Evolutionary conservation across 1,140 invertebrate species (phyloP).

Genomic region (Heliconius nattereri): DNA sequence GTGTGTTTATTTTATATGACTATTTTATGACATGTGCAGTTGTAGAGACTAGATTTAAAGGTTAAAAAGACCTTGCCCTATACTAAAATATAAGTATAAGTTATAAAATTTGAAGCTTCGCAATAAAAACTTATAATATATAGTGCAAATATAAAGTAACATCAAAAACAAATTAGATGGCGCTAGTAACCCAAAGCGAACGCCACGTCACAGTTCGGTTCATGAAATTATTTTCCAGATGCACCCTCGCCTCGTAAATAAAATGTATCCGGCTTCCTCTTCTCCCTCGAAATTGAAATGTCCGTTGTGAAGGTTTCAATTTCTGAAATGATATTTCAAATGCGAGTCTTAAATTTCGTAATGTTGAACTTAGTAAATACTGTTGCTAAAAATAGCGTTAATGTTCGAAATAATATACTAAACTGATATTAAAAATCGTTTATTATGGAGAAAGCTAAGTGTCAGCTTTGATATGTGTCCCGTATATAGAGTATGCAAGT

Average conservation of each 20-base stretch:
- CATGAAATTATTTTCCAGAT: constrained; percentile 4
- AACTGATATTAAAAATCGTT: background rate
- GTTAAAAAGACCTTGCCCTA: background rate
- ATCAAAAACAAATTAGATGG: constrained; percentile 7
- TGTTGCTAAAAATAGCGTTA: background rate
- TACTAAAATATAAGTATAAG: no score
- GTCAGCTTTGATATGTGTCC: no score
- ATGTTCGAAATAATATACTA: background rate
- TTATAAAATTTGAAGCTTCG: no score
- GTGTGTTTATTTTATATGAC: no score
- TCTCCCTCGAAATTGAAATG: constrained; percentile 27
- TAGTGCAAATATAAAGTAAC: background rate
- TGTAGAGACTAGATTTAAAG: background rate
- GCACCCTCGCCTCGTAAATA: constrained; percentile 4
- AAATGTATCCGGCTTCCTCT: constrained; percentile 13
- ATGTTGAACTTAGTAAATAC: background rate
- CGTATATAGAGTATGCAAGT: background rate
- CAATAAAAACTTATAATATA: no score
- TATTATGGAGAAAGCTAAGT: no score
- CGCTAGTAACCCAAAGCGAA: background rate
- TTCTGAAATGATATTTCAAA: constrained; percentile 16
- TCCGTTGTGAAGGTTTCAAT: constrained; percentile 11
- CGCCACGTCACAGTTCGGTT: background rate
- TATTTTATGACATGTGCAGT: no score
- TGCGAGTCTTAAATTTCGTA: constrained; percentile 1